Conservation (phyloP, 2,797 vertebrate genomes). For the Cynopterus sphinx region DNA sequence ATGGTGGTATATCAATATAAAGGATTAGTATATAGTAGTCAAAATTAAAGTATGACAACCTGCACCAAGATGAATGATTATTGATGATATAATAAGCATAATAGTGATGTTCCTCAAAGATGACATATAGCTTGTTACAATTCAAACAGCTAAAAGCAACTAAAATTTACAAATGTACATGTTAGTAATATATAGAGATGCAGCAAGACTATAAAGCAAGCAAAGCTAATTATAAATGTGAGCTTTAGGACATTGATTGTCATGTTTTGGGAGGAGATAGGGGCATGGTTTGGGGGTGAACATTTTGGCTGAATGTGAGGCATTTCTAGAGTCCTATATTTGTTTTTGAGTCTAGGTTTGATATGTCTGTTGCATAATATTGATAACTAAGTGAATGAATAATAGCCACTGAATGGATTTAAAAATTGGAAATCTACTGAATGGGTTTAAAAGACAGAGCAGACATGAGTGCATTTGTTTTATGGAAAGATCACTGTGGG, state of each 20-base stretch:
- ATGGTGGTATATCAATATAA: not conserved
- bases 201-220: not conserved
- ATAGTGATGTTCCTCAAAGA: not conserved
- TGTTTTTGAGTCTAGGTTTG: not conserved
- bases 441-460: not conserved
- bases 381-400: not conserved
- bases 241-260: not conserved
- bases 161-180: not conserved
- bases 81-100: not conserved
- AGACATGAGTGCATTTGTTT: not conserved
- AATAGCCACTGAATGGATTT: not conserved
- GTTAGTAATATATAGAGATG: not conserved
- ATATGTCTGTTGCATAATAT: not conserved
- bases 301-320: not conserved
- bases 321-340: not conserved
- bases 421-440: not conserved
- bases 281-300: not conserved
- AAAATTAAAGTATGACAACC: not conserved
- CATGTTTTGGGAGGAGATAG: rapidly evolving
- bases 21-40: not conserved
- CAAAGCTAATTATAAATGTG: not conserved
- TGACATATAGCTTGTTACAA: not conserved
- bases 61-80: not conserved
- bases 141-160: not conserved
- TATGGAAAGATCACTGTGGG: not conserved